Evolutionary conservation across 2,888 invertebrate genomes (phyloP).

Genomic region (Isotomurus palustris): DNA sequence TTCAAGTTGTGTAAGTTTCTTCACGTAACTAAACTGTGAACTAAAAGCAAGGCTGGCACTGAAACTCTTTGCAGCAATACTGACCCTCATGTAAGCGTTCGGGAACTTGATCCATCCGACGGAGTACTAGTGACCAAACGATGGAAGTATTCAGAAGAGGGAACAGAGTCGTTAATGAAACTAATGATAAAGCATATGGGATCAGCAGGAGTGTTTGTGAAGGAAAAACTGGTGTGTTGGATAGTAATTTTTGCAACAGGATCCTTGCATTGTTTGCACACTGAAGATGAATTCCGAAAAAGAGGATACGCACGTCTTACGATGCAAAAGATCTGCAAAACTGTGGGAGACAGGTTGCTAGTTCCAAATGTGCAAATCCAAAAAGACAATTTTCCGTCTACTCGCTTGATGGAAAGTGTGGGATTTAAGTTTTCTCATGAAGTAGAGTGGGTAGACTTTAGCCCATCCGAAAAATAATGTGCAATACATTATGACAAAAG

Average conservation of each 20-base stretch:
- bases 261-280: conserved; percentile 2
- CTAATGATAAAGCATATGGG: neutral
- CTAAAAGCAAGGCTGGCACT: neutral
- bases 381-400: neutral
- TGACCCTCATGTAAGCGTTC: neutral
- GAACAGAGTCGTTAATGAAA: neutral
- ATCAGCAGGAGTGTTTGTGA: conserved; percentile 4
- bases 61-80: neutral
- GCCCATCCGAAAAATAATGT: too few species aligned
- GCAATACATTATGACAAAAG: too few species aligned
- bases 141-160: neutral
- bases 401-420: neutral
- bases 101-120: neutral
- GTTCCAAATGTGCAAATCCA: conserved; percentile 7
- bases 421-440: conserved; percentile 4
- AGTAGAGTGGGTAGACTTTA: conserved; percentile 1
- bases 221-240: neutral
- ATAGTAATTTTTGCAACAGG: conserved; percentile 1
- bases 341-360: neutral
- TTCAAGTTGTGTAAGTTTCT: neutral
- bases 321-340: conserved; percentile 5
- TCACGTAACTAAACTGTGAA: too few species aligned
- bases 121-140: neutral
- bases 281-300: neutral
- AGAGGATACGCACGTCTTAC: neutral